phyloP scores from a whole-genome alignment of 2,113 vertebrate genomes.

The Butastur rufipennis region DNA sequence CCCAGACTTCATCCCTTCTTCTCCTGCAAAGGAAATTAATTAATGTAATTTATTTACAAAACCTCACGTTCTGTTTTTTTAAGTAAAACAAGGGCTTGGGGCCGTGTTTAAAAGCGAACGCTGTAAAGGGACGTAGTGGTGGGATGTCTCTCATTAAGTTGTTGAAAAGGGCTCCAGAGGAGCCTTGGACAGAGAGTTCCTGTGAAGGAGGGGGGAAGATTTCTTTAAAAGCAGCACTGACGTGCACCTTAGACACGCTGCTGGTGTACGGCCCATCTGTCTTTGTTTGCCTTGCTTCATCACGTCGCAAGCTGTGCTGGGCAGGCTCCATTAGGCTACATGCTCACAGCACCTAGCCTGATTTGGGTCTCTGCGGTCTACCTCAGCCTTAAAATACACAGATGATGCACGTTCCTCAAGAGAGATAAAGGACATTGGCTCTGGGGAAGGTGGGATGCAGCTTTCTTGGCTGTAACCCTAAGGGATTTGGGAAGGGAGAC shows the following conservation, averaged over 20 bases:
- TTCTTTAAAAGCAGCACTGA: background rate
- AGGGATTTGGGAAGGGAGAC: background rate
- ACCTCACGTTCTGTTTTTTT: background rate
- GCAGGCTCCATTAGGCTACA: background rate
- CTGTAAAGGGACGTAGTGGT: background rate
- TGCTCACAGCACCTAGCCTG: background rate
- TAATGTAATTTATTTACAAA: background rate
- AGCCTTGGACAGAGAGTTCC: background rate
- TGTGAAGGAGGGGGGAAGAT: background rate
- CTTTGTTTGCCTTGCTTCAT: background rate
- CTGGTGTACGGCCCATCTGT: background rate
- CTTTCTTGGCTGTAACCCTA: background rate
- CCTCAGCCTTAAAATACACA: background rate
- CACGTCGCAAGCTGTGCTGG: background rate
- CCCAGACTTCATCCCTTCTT: background rate
- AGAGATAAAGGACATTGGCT: background rate
- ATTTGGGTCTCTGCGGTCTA: background rate
- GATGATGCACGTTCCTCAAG: rapidly evolving
- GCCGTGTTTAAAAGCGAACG: background rate
- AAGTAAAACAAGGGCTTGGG: background rate
- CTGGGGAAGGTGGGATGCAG: background rate
- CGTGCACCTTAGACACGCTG: background rate
- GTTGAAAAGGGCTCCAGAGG: background rate
- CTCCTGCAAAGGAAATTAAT: background rate
- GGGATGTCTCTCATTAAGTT: background rate